Conservation (phyloP, 2,113 vertebrate species). For the Chunga burmeisteri region DNA sequence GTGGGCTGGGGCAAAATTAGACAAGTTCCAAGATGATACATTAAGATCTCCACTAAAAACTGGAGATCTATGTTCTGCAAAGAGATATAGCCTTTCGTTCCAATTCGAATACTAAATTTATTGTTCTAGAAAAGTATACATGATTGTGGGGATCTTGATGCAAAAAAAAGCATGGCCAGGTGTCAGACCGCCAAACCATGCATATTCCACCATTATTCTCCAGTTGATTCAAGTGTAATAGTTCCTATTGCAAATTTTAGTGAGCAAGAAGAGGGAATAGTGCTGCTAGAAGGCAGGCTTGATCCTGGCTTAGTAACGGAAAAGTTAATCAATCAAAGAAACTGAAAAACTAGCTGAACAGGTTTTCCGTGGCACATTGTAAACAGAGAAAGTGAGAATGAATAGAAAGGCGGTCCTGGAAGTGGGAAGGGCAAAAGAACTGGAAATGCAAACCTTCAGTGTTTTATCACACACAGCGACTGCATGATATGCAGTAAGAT, state of each 20-base stretch:
- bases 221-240: background rate
- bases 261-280: background rate
- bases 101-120: background rate
- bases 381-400: background rate
- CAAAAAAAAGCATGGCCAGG: background rate
- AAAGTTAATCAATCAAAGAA: constrained; percentile 9
- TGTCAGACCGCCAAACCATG: background rate
- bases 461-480: background rate
- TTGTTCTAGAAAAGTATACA: background rate
- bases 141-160: background rate
- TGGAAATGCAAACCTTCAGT: background rate
- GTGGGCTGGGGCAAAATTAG: background rate
- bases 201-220: background rate
- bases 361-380: constrained; percentile 3
- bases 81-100: background rate
- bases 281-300: background rate
- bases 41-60: background rate
- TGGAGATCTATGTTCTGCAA: background rate
- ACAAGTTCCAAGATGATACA: background rate
- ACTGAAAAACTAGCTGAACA: constrained; percentile 28
- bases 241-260: background rate
- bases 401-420: background rate
- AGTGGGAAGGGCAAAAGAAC: background rate
- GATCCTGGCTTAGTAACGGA: background rate
- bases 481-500: background rate